A percentile compares a stretch with the other conserved stretches of the same genome.
Conservation (phyloP, 2,113 vertebrate genomes). For the Micromys minutus region DNA sequence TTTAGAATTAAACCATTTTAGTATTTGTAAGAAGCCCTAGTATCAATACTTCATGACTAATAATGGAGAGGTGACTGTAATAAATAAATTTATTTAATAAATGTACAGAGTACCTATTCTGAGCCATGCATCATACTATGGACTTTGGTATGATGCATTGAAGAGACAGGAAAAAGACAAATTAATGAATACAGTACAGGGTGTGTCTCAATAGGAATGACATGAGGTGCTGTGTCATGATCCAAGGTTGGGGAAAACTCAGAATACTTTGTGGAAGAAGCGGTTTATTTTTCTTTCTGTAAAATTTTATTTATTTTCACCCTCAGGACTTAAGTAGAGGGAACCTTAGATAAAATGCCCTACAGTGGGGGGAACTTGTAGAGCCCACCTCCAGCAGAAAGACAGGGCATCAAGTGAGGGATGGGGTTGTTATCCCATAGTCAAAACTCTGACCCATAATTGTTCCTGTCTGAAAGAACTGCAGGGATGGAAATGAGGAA, state of each 20-base stretch:
- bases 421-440: no score
- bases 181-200: background rate
- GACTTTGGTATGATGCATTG: background rate
- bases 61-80: background rate
- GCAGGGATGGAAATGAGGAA: no score
- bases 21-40: background rate
- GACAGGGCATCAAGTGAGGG: no score
- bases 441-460: no score
- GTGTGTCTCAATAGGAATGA: background rate
- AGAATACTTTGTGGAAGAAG: background rate
- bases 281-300: background rate
- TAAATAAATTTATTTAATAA: conserved; percentile 2
- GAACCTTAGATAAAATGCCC: no score
- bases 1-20: background rate
- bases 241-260: background rate
- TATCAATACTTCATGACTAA: background rate
- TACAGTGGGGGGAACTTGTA: no score
- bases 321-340: no score
- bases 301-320: background rate
- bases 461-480: no score
- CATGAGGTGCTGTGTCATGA: background rate
- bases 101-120: conserved; percentile 18
- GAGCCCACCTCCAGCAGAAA: no score
- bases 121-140: background rate
- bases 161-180: background rate